These are phyloP conservation scores for Horisme vitalbata DNA, from an alignment of 2,888 invertebrate genomes.

Conservation along the genomic window DNA sequence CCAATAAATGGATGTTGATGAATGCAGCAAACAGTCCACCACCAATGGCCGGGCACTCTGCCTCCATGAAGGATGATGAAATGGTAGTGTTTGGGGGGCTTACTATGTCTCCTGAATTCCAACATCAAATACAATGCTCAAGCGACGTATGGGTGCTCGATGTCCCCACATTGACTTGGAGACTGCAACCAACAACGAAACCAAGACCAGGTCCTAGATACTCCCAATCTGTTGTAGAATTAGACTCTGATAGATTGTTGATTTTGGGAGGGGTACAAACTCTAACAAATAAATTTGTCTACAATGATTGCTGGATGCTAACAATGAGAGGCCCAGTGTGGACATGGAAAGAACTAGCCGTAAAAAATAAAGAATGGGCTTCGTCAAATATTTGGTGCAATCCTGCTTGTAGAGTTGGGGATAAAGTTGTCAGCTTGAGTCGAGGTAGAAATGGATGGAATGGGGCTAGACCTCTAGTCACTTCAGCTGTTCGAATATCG, in stretches of 20 bases:
- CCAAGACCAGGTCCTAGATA: slow-evolving; percentile 92
- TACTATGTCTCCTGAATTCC: slow-evolving; percentile 77
- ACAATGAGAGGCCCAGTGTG: slow-evolving; percentile 88
- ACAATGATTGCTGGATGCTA: slow-evolving; percentile 95
- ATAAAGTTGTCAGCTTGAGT: slow-evolving; percentile 89
- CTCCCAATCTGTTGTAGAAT: slow-evolving; percentile 94
- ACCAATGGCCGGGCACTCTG: slow-evolving; percentile 96
- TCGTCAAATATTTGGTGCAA: slow-evolving; percentile 96
- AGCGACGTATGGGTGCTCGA: slow-evolving; percentile 96
- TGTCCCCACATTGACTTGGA: slow-evolving; percentile 89
- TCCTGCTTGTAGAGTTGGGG: slow-evolving; percentile 91
- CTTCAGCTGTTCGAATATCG: slow-evolving; percentile 79
- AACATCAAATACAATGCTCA: slow-evolving; percentile 79
- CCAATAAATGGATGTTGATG: slow-evolving; percentile 90
- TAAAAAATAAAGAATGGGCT: slow-evolving; percentile 90
- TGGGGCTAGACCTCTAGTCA: slow-evolving; percentile 78
- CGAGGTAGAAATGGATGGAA: slow-evolving; percentile 82
- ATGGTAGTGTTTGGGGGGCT: slow-evolving; percentile 93
- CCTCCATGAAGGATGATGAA: slow-evolving; percentile 90
- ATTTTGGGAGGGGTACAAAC: slow-evolving; percentile 95
- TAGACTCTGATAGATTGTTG: slow-evolving; percentile 90
- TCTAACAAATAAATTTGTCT: slow-evolving; percentile 88
- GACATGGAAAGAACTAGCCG: slow-evolving; percentile 89
- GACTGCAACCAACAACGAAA: slow-evolving; percentile 86
- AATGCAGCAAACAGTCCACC: slow-evolving; percentile 88